These are phyloP conservation scores for Andrena dorsata DNA, from an alignment of 2,888 invertebrate species.

Conservation along the genomic window DNA sequence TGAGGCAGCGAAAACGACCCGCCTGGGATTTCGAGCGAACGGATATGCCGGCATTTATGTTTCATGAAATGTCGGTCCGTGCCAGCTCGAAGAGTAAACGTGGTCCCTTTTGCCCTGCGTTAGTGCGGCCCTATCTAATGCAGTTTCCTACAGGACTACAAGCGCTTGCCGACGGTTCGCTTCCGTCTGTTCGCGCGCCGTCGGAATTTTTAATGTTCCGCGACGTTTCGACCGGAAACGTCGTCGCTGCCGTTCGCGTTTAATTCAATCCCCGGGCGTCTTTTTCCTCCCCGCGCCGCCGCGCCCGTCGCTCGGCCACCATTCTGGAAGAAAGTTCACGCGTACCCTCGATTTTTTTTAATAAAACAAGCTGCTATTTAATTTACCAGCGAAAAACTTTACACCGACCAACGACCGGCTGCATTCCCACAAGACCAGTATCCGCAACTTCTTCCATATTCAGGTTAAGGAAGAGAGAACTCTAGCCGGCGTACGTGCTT, in stretches of 20 bases:
- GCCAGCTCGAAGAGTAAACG: conserved; percentile 50
- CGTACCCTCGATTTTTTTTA: conserved; percentile 13
- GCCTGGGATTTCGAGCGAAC: conserved; percentile 58
- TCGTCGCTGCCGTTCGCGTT: not conserved
- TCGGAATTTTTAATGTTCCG: conserved; percentile 28
- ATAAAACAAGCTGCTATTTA: conserved; percentile 22
- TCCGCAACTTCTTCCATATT: conserved; percentile 44
- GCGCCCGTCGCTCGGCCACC: not conserved
- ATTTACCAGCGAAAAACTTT: conserved; percentile 4
- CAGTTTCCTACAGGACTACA: conserved; percentile 62
- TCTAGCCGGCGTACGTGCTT: conserved; percentile 41
- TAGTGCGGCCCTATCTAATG: conserved; percentile 47
- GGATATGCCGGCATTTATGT: conserved; percentile 61
- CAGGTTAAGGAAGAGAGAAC: conserved; percentile 52
- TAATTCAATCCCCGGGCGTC: conserved; percentile 10
- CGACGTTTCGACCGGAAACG: not conserved
- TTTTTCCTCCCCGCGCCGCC: not conserved
- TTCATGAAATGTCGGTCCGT: conserved; percentile 53
- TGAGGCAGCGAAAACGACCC: conserved; percentile 55
- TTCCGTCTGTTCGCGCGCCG: conserved; percentile 1
- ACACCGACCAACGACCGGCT: not conserved
- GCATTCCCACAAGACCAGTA: conserved; percentile 14
- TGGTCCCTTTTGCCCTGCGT: conserved; percentile 48
- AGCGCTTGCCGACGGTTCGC: conserved; percentile 5
- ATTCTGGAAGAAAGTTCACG: too few species aligned